Percentiles rank a stretch among this genome's conserved stretches.
Evolutionary conservation across 2,113 vertebrate species (phyloP).

Genomic region (Willisornis vidua): DNA sequence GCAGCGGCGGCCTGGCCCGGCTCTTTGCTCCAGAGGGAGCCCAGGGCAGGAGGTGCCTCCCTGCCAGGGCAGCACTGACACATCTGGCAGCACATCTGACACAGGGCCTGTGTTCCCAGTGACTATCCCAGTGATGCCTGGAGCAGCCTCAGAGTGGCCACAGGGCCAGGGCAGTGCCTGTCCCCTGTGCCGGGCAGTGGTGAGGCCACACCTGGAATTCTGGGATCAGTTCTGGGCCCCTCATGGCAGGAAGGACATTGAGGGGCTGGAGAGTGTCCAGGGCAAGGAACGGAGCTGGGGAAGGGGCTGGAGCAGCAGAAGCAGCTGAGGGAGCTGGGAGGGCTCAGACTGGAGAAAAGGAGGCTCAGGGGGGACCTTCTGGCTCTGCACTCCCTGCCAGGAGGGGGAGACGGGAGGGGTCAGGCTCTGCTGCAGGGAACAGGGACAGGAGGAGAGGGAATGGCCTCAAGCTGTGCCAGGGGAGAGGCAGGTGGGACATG

Average conservation of each 20-base stretch:
- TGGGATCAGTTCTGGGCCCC: fast-evolving
- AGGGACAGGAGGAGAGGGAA: neutral
- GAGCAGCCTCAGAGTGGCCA: neutral
- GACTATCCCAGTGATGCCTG: neutral
- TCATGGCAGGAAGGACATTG: fast-evolving
- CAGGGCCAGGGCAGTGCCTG: neutral
- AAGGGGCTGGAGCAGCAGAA: no score
- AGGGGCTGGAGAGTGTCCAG: neutral
- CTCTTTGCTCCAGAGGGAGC: no score
- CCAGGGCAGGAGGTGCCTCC: neutral
- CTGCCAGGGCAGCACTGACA: neutral
- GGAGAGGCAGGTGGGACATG: fast-evolving
- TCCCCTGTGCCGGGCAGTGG: neutral
- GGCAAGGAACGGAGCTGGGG: no score
- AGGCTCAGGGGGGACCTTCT: neutral
- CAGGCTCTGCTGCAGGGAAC: neutral
- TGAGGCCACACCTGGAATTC: neutral
- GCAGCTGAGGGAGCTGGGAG: no score
- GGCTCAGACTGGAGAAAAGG: neutral
- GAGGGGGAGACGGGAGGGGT: neutral
- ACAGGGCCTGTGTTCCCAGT: fast-evolving
- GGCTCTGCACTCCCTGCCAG: neutral
- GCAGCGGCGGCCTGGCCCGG: neutral
- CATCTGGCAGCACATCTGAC: no score
- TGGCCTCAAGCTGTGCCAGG: fast-evolving